Evolutionary conservation across 2,888 invertebrate genomes (phyloP), one percentile per base, ranked within the genome.

Genomic region (Lepidocyrtinus sp.): DNA sequence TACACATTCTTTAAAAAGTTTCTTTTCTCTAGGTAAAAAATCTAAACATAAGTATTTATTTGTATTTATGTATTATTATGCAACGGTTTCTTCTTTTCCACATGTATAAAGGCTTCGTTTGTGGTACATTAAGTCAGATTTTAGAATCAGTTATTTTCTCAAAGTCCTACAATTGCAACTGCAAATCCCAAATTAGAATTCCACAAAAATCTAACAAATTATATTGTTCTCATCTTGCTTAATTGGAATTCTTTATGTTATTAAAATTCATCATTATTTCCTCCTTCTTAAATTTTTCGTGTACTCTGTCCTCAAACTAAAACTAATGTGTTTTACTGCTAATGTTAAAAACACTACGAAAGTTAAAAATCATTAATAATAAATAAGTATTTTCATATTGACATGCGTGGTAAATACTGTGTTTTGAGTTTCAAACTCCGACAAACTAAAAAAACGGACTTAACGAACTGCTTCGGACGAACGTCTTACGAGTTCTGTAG

Each of bases 361-460:
- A 73, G 73, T 73, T 78, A 79, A 74, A 73, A 73, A 68, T 68
- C 68, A 65, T 22, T 26, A 75, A 77, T 77, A 21, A 75, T 75
- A 72, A 68, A 7, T 71, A 46, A 36, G 24, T 70, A 17, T 76
- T 78, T 65, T 25, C 26, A 26, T 68, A 75, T 75, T 80, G 80
- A 80, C 80, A 80, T 80, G 80, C 69, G 80, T 74, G 69, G n/a
- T n/a, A n/a, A 80, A 80, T 80, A 80, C 80, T 80, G 80, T 75
- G 70, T 65, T 80, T 65, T 80, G 80, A 80, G 80, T 74, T 80
- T 80, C 80, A 64, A 79, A 74, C 69, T 69, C 71, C 75, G 22
- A 19, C 36, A 36, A 36, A 36, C n/a, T n/a, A n/a, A n/a, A n/a
- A n/a, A n/a, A n/a, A n/a, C n/a, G n/a, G n/a, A n/a, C n/a, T n/a